Evolutionary conservation across 1,140 invertebrate genomes (phyloP).

Genomic region (Aphaenogaster rudis): DNA sequence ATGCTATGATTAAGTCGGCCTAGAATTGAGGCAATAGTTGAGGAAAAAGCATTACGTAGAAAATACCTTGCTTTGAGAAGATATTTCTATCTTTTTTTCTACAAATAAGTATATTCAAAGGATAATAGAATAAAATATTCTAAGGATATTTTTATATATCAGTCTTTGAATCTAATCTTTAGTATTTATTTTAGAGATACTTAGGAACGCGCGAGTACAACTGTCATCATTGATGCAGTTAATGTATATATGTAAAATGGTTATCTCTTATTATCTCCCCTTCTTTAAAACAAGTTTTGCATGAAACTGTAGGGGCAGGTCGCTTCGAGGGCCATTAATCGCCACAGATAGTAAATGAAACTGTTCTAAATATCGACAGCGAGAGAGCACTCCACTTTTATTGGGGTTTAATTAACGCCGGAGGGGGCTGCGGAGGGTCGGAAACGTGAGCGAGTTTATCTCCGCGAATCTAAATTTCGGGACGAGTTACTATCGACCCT

Average conservation of each 20-base stretch:
- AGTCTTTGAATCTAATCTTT: background rate
- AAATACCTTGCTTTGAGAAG: background rate
- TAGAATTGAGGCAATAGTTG: background rate
- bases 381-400: constrained; percentile 23
- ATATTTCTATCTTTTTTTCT: constrained; percentile 1
- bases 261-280: background rate
- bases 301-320: background rate
- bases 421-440: constrained; percentile 6
- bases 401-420: constrained; percentile 65
- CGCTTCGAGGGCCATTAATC: constrained; percentile 8
- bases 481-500: constrained; percentile 26
- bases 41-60: background rate
- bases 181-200: background rate
- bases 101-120: background rate
- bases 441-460: constrained; percentile 59
- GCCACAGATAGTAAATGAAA: constrained; percentile 49
- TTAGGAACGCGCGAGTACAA: background rate
- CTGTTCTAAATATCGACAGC: constrained; percentile 58
- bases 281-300: background rate
- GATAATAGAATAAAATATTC: background rate
- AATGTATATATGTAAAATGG: background rate
- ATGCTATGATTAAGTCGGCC: background rate
- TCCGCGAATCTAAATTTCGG: constrained; percentile 58
- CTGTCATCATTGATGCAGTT: background rate
- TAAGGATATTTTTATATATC: background rate